These are phyloP conservation scores for Rhagonycha fulva DNA, from an alignment of 2,888 invertebrate species.

Conservation along the genomic window DNA sequence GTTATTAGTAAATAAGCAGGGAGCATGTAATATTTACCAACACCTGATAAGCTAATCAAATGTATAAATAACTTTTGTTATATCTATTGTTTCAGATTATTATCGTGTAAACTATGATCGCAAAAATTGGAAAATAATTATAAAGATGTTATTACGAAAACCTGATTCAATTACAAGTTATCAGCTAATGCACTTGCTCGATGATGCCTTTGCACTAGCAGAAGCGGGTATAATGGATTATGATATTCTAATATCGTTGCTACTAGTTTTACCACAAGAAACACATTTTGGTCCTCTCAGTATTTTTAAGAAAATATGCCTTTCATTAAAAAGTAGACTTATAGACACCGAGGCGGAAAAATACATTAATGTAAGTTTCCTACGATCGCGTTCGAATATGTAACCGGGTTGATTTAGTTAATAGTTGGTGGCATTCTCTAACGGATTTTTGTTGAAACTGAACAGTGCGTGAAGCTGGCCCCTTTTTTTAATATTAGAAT, in stretches of 20 bases:
- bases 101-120: conserved; percentile 75
- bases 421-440: no score
- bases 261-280: conserved; percentile 62
- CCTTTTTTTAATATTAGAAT: no score
- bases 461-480: no score
- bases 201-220: conserved; percentile 72
- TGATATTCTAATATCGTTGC: conserved; percentile 60
- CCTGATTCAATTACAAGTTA: conserved; percentile 59
- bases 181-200: conserved; percentile 76
- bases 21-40: conserved; percentile 1
- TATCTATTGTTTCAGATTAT: conserved; percentile 58
- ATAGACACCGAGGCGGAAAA: not conserved
- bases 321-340: not conserved
- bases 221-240: conserved; percentile 62
- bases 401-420: no score
- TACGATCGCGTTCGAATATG: no score
- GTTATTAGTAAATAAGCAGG: conserved; percentile 14
- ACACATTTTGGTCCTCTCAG: conserved; percentile 66
- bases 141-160: conserved; percentile 55
- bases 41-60: not conserved
- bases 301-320: not conserved
- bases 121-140: conserved; percentile 66
- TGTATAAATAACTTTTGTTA: not conserved
- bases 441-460: no score
- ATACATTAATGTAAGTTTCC: not conserved